phyloP scores from a whole-genome alignment of 2,113 vertebrate genomes.

The Paradoxurus hermaphroditus region DNA sequence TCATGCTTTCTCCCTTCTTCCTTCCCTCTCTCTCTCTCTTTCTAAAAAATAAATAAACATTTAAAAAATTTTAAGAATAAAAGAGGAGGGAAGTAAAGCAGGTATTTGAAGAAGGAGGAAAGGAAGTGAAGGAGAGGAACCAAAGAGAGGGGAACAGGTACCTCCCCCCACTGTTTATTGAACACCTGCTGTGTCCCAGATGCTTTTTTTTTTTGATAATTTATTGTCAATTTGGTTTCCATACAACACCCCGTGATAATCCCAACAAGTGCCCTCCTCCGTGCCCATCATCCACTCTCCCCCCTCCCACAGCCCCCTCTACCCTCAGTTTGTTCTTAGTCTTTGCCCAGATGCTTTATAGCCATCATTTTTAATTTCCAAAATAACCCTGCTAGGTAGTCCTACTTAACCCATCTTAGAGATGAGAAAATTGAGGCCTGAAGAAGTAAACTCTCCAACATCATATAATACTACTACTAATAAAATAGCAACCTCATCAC shows the following conservation, averaged over 20 bases:
- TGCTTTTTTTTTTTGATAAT: too few relatives aligned
- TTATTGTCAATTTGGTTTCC: too few relatives aligned
- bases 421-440: not conserved
- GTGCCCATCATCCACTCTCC: too few relatives aligned
- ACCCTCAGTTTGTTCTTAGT: too few relatives aligned
- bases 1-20: too few relatives aligned
- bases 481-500: not conserved
- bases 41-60: too few relatives aligned
- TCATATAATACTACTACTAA: not conserved
- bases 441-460: not conserved
- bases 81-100: not conserved
- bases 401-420: not conserved
- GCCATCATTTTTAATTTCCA: not conserved
- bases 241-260: too few relatives aligned
- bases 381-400: not conserved
- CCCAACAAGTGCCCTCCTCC: too few relatives aligned
- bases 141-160: not conserved
- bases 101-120: not conserved
- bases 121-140: not conserved
- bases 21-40: rapidly evolving
- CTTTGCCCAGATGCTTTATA: not conserved
- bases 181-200: not conserved
- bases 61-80: too few relatives aligned
- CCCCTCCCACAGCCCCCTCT: too few relatives aligned
- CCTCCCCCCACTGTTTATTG: not conserved